phyloP scores from a whole-genome alignment of 2,888 invertebrate species.

The Dromius quadrimaculatus region DNA sequence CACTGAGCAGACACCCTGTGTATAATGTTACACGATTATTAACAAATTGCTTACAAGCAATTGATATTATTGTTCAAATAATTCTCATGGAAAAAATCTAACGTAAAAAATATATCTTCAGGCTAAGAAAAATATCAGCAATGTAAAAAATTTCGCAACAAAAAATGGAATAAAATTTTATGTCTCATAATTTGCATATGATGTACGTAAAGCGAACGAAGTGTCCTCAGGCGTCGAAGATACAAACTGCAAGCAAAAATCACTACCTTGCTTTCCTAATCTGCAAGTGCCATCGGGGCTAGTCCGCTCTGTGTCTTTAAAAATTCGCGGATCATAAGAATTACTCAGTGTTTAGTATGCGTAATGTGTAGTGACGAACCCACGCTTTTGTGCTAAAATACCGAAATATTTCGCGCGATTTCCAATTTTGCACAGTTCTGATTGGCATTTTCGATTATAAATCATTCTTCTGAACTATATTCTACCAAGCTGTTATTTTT shows the following conservation, averaged over 20 bases:
- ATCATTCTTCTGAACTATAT: no score
- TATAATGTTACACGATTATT: slow-evolving; percentile 47
- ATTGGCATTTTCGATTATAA: no score
- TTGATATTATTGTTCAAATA: slow-evolving; percentile 47
- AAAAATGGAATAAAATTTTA: slow-evolving; percentile 52
- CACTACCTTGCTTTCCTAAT: slow-evolving; percentile 50
- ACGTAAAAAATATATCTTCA: slow-evolving; percentile 37
- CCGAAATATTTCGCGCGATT: neutral
- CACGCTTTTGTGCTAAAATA: slow-evolving; percentile 7
- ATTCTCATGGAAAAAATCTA: slow-evolving; percentile 28
- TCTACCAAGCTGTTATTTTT: no score
- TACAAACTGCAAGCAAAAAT: slow-evolving; percentile 51
- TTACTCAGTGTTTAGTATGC: slow-evolving; percentile 46
- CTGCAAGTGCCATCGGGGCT: slow-evolving; percentile 44
- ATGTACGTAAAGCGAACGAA: slow-evolving; percentile 35
- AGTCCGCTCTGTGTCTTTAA: slow-evolving; percentile 24
- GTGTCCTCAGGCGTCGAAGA: slow-evolving; percentile 40
- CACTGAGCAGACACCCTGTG: slow-evolving; percentile 30
- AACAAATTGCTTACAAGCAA: slow-evolving; percentile 51
- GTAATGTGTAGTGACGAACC: slow-evolving; percentile 33
- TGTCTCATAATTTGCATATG: slow-evolving; percentile 50
- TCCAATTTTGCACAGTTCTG: neutral
- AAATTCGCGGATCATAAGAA: slow-evolving; percentile 44
- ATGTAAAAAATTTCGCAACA: slow-evolving; percentile 35
- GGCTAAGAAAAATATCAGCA: slow-evolving; percentile 34